phyloP scores from a whole-genome alignment of 2,888 invertebrate species.

The Drosophila dives region DNA sequence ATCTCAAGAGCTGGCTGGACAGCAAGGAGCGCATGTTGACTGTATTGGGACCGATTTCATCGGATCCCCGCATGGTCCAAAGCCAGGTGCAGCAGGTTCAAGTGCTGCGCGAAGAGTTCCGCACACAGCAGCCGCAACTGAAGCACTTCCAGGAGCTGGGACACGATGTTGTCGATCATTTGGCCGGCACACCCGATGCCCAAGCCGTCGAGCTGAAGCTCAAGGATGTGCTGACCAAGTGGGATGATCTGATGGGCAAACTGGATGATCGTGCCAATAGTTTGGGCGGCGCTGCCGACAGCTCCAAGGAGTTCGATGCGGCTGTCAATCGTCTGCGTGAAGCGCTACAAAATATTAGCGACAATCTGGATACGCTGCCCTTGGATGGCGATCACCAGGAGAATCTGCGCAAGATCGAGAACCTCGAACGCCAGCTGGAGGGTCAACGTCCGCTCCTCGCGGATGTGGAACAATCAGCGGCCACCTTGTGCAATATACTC shows the following conservation, averaged over 20 bases:
- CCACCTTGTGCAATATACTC: conserved; percentile 92
- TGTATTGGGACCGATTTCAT: conserved; percentile 97
- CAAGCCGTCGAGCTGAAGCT: conserved; percentile 90
- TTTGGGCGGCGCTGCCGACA: conserved; percentile 95
- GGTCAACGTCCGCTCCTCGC: conserved; percentile 94
- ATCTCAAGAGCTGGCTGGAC: conserved; percentile 93
- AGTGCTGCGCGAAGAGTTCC: conserved; percentile 97
- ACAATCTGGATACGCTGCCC: conserved; percentile 93
- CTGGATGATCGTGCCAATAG: conserved; percentile 95
- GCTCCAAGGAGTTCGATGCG: conserved; percentile 96
- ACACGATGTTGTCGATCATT: conserved; percentile 88
- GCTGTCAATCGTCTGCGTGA: conserved; percentile 92
- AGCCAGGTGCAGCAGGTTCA: conserved; percentile 98
- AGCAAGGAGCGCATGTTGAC: conserved; percentile 98
- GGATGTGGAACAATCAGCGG: conserved; percentile 95
- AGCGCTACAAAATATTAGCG: conserved; percentile 94
- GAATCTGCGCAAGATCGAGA: conserved; percentile 94
- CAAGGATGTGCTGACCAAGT: conserved; percentile 89
- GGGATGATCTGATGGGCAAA: conserved; percentile 92
- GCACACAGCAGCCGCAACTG: conserved; percentile 95
- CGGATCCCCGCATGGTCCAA: conserved; percentile 97
- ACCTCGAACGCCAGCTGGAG: conserved; percentile 94
- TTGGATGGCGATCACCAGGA: conserved; percentile 94
- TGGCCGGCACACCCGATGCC: conserved; percentile 87
- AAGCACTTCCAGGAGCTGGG: conserved; percentile 93